These are phyloP conservation scores for Cephalotes varians DNA, from an alignment of 2,888 invertebrate species.

Conservation along the genomic window DNA sequence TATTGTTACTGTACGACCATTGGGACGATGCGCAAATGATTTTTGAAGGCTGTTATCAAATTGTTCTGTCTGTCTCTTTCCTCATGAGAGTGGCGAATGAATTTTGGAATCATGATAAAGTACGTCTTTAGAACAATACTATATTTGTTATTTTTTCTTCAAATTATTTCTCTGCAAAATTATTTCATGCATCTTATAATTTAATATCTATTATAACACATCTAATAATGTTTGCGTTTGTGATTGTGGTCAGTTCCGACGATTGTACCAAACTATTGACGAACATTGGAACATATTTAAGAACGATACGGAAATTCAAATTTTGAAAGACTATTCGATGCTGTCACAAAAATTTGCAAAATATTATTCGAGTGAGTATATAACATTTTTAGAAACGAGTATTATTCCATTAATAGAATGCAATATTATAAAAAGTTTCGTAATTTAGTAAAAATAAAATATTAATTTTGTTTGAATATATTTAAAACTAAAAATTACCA, in stretches of 20 bases:
- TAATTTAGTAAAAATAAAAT: too few relatives aligned
- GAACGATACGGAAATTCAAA: neutral
- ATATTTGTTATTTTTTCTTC: neutral
- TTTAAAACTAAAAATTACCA: too few relatives aligned
- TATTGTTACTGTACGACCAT: neutral
- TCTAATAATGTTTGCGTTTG: neutral
- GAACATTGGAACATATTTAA: neutral
- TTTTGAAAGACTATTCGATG: neutral
- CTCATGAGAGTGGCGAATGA: neutral
- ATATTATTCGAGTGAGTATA: neutral
- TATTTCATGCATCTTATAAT: neutral
- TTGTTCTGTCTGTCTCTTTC: neutral
- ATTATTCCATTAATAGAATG: neutral
- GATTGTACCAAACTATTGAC: neutral
- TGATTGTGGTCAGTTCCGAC: neutral
- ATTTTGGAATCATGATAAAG: neutral
- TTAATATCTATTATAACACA: neutral
- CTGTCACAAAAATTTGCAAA: neutral
- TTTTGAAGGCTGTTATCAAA: conserved; percentile 13
- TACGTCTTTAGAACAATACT: neutral
- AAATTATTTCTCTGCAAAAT: neutral
- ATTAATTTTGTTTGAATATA: too few relatives aligned
- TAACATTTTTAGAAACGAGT: neutral
- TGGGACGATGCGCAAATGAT: neutral
- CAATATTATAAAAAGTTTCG: too few relatives aligned